Percentiles rank a stretch among this genome's conserved stretches.
These are phyloP conservation scores for Rhea pennata DNA, from an alignment of 2,113 vertebrate species.

Conservation along the genomic window DNA sequence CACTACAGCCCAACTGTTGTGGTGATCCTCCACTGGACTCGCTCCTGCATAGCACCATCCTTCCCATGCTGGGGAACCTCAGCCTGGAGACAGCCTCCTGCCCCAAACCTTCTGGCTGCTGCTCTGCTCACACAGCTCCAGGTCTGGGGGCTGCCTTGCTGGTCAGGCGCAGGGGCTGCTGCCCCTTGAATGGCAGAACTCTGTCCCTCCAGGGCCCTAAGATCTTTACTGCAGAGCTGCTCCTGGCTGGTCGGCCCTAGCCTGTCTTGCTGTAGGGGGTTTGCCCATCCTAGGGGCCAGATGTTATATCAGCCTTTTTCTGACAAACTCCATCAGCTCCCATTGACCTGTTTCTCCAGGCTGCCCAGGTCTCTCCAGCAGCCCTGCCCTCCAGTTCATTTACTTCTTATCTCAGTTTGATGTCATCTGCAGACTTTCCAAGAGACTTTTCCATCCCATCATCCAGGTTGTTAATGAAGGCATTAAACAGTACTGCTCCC, in stretches of 20 bases:
- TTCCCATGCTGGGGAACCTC: neutral
- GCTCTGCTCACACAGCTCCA: neutral
- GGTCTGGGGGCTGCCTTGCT: neutral
- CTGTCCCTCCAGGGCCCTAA: neutral
- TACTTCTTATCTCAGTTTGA: neutral
- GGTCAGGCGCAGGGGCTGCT: neutral
- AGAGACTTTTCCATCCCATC: neutral
- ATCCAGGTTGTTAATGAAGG: neutral
- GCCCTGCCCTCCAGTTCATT: neutral
- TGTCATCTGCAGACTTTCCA: neutral
- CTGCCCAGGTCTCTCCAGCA: neutral
- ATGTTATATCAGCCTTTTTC: neutral
- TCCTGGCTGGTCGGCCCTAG: neutral
- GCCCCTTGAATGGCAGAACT: neutral
- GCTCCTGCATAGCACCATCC: neutral
- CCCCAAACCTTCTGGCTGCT: neutral
- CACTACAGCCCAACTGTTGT: neutral
- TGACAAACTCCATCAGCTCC: neutral
- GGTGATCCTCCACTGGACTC: neutral
- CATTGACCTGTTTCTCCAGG: neutral
- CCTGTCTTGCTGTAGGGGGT: neutral
- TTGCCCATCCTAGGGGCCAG: neutral
- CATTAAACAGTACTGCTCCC: neutral
- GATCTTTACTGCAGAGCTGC: neutral
- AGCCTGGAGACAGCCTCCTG: neutral